Conservation (phyloP, 2,113 vertebrate species). For the Periophthalmodon schlosseri region DNA sequence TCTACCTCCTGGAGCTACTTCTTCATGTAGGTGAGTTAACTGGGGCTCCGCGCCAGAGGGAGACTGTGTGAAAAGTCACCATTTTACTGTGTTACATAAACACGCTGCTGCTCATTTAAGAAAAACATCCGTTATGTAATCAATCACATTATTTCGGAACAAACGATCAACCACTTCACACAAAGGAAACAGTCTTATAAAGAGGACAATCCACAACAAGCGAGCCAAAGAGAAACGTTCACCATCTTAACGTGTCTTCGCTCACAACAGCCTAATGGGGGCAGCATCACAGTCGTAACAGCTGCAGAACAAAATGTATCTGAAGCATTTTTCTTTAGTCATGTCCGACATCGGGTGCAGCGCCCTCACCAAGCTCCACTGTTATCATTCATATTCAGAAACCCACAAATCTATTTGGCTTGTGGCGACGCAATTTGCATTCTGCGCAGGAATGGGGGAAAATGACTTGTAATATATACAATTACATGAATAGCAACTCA, state of each 20-base stretch:
- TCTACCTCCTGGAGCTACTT: slow-evolving; percentile 57
- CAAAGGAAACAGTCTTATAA: background rate
- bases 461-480: slow-evolving; percentile 18
- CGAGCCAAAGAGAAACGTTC: background rate
- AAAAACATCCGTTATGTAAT: slow-evolving; percentile 10
- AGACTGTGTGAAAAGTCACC: slow-evolving; percentile 41
- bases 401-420: slow-evolving; percentile 7
- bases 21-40: slow-evolving; percentile 78
- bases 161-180: background rate
- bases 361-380: background rate
- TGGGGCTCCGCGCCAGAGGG: slow-evolving; percentile 77
- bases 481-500: slow-evolving; percentile 6
- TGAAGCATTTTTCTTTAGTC: background rate
- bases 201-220: background rate
- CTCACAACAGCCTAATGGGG: slow-evolving; percentile 6
- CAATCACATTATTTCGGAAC: slow-evolving; percentile 11
- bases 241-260: background rate
- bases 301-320: background rate
- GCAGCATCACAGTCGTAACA: background rate
- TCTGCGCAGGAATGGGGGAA: slow-evolving; percentile 4
- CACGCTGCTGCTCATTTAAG: slow-evolving; percentile 7
- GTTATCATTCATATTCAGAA: slow-evolving; percentile 4
- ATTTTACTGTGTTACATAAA: slow-evolving; percentile 48
- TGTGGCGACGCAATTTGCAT: slow-evolving; percentile 1
- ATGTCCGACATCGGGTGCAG: background rate